Evolutionary conservation across 2,888 invertebrate genomes (phyloP).

Genomic region (Stenurella melanura): DNA sequence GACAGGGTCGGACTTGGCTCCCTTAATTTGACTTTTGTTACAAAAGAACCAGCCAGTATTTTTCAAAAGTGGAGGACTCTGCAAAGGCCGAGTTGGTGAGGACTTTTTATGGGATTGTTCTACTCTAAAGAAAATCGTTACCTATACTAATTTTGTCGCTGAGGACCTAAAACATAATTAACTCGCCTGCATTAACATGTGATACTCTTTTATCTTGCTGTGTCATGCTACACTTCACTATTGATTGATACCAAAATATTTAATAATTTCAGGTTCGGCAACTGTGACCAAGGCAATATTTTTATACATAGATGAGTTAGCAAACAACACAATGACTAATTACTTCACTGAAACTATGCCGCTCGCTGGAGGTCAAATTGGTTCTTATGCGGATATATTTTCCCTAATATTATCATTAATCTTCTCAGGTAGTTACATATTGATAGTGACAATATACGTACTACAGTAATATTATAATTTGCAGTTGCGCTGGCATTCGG

Average conservation of each 20-base stretch:
- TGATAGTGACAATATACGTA: neutral
- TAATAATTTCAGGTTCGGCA: conserved; percentile 79
- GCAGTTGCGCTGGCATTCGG: conserved; percentile 82
- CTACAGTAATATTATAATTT: conserved; percentile 48
- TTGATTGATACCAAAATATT: neutral
- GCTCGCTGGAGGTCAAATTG: conserved; percentile 79
- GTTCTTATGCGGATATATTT: conserved; percentile 85
- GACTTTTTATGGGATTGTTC: too few relatives aligned
- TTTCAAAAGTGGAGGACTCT: too few relatives aligned
- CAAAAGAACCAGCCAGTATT: too few relatives aligned
- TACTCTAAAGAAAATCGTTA: too few relatives aligned
- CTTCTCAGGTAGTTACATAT: conserved; percentile 77
- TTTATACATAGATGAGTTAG: conserved; percentile 84
- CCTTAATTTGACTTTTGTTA: too few relatives aligned
- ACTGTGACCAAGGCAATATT: conserved; percentile 89
- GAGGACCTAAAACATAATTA: too few relatives aligned
- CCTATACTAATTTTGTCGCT: too few relatives aligned
- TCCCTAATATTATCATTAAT: conserved; percentile 83
- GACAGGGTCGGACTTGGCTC: too few relatives aligned
- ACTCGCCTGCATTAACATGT: too few relatives aligned
- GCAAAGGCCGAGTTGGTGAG: too few relatives aligned
- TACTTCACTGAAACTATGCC: conserved; percentile 80
- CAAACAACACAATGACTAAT: conserved; percentile 80
- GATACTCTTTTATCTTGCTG: too few relatives aligned
- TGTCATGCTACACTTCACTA: too few relatives aligned